Base-by-base conservation (phyloP, 2,888 invertebrate species). In the Drosophila yooni region DNA sequence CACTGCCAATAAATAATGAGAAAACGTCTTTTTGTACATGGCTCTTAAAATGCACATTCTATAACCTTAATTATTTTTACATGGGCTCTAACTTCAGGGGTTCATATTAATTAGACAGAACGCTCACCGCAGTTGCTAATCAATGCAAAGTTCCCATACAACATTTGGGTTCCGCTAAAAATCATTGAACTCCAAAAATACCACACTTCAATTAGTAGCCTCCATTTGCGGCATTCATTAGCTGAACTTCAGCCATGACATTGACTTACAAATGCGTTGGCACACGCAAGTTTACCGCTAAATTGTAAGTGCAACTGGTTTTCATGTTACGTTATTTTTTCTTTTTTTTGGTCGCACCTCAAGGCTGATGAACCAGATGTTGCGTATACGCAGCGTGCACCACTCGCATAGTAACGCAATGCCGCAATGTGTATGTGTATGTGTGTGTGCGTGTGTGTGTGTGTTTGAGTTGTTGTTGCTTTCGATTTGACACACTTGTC, bases 381-480 rank as follows among this genome's bases (percentile, higher is more conserved):
- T 85, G 85, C 85, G 85, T 89, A 89, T 80, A 85, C 85, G 85
- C 89, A 85, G 70, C 64, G 68, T 82, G 69, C 57, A 59, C 71
- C 70, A 51, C 21, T 66, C 60, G 71, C 79, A 74, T 68, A 81
- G 54, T 50, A 80, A 76, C 80, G 48, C 48, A 57, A 48, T 48
- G 46, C 31, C 10, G 18, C 38, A 36, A 15, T 27, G 10, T 21
- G 31, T 15, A 29, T 31, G 29, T 13, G 52, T 51, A 21, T 21
- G 50, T 34, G 31, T 27, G 50, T 43, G 11, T 25, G 27, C 18
- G 38, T 31, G 46, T 36, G 53, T 15, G 15, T 3, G 21, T 51
- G 51, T n/a, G 21, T 43, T 40, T 25, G 29, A 62, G 52, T 57
- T 54, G 68, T 50, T 63, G 62, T 58, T 68, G 73, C 43, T 53